Conservation (phyloP, 2,888 invertebrate genomes). For the Bellardia pandia region DNA sequence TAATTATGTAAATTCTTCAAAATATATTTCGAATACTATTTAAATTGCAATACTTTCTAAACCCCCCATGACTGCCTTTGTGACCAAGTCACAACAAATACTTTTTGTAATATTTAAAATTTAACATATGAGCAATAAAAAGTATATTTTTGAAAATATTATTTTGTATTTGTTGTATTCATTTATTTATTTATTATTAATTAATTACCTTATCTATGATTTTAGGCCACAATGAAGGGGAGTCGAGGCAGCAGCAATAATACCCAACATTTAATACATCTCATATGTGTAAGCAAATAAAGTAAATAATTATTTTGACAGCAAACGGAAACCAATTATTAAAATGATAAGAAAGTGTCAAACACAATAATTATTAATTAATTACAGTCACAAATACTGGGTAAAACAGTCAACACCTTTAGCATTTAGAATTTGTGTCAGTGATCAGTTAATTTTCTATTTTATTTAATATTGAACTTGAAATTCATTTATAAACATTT, state of each 20-base stretch:
- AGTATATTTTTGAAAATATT: background rate
- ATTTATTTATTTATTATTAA: background rate
- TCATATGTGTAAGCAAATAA: no score
- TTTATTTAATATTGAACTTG: slow-evolving; percentile 2
- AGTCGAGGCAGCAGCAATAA: background rate
- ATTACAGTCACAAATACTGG: slow-evolving; percentile 47
- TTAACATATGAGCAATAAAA: background rate
- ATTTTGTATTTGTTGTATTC: background rate
- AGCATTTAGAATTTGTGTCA: background rate
- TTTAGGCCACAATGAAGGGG: background rate
- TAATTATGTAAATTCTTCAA: no score
- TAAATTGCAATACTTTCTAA: slow-evolving; percentile 13
- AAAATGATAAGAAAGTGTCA: slow-evolving; percentile 56
- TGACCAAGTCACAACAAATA: background rate
- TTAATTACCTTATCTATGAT: slow-evolving; percentile 3
- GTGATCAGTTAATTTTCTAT: background rate
- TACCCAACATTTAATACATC: background rate
- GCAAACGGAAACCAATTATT: slow-evolving; percentile 26
- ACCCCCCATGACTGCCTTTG: background rate
- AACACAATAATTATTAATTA: slow-evolving; percentile 50
- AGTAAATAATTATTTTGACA: background rate
- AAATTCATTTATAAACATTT: slow-evolving; percentile 1
- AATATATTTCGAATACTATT: background rate
- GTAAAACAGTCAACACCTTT: slow-evolving; percentile 12
- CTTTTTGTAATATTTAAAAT: slow-evolving; percentile 11